Base-by-base conservation (phyloP, 2,113 vertebrate species). In the Scomber japonicus region DNA sequence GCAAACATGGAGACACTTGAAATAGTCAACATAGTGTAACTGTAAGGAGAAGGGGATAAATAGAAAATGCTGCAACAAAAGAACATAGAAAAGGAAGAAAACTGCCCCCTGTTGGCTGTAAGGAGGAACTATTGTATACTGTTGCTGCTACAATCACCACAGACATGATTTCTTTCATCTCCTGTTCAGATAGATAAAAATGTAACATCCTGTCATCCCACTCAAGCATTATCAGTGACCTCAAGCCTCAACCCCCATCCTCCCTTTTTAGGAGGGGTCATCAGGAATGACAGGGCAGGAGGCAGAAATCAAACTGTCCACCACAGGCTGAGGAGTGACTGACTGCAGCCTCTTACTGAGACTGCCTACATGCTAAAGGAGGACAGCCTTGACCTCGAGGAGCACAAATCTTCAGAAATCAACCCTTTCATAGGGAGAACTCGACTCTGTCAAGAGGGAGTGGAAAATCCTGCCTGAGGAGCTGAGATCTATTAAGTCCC, bases 151-250 rank as follows among this genome's bases (percentile, higher is more conserved):
- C 51, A 66, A 48, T 27, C 31, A 67, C 74, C 63, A 16, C 60
- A 45, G 31, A 15, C 5, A 11, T 5, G 15, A 55, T 53, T 72
- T 81, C 84, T 91, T 91, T 92, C 91, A 90, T 92, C 91, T 93
- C 57, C 82, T 44, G 64, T 50, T 80, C 63, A 19, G 44, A 69
- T n/a, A 84, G 83, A 90, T 85, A 88, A 88, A 82, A 75, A 35
- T 81, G 64, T 79, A 80, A 46, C 81, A 78, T 75, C 75, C 88
- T 75, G 77, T 76, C 86, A 82, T 90, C 75, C 80, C 83, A 84
- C 83, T 87, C 73, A 75, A 73, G 75, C 59, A 57, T 88, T 92
- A 92, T 93, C 92, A 75, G 80, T 87, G 86, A 87, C 89, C 84
- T 91, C 60, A 78, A 64, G 66, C 79, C 86, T 79, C 45, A 64